Percentiles rank a stretch among this genome's conserved stretches.
Evolutionary conservation across 2,113 vertebrate species (phyloP).

Genomic region (Mesoclemmys tuberculata): DNA sequence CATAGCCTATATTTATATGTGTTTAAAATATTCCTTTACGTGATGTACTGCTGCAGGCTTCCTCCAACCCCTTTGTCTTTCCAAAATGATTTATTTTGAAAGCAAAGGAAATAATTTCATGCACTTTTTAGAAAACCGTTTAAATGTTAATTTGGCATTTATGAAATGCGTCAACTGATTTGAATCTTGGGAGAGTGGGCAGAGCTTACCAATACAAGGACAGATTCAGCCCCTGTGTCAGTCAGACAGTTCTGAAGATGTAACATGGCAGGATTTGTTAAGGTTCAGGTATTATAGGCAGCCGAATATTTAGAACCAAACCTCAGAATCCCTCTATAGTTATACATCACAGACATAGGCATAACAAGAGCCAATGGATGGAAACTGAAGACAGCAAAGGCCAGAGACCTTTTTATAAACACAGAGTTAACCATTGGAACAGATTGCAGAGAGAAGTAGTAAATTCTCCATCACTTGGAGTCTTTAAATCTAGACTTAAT

Average conservation of each 20-base stretch:
- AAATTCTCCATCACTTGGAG: neutral
- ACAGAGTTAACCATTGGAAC: neutral
- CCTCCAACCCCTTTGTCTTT: neutral
- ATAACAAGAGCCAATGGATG: neutral
- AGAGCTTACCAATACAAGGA: neutral
- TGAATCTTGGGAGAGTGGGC: neutral
- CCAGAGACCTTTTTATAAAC: neutral
- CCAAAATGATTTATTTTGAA: neutral
- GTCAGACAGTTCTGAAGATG: neutral
- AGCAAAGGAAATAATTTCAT: neutral
- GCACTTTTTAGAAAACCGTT: neutral
- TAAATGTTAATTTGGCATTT: neutral
- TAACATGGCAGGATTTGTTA: neutral
- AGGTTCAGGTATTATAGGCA: neutral
- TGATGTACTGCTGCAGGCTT: neutral
- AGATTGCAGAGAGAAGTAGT: neutral
- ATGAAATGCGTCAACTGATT: neutral
- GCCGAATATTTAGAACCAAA: neutral
- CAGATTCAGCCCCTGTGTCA: accelerated
- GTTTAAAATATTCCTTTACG: neutral
- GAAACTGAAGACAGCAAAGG: neutral
- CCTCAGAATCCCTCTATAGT: neutral
- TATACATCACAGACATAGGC: neutral
- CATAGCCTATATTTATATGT: neutral
- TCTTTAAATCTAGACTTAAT: neutral